Base-by-base conservation (phyloP, 2,888 invertebrate genomes). In the Callyntrura sp. region DNA sequence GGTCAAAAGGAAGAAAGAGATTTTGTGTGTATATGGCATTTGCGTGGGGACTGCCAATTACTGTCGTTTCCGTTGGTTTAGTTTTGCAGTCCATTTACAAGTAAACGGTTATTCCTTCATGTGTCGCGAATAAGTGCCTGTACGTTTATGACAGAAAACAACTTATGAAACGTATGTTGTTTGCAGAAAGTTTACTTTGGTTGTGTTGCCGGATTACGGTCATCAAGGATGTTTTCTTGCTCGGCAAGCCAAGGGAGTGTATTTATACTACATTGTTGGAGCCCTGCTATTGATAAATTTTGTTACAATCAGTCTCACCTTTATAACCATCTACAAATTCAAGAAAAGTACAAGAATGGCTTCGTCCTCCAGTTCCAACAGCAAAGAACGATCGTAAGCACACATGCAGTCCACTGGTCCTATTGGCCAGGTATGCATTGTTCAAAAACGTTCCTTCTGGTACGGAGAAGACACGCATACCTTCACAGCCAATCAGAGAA, bases 151-250 rank as follows among this genome's bases (percentile, higher is more conserved):
- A n/a, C n/a, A n/a, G n/a, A n/a, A n/a, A n/a, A n/a, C n/a, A n/a
- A n/a, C n/a, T n/a, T n/a, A n/a, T 51, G 14, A 43, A 28, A 35
- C 35, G 0, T 60, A 14, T 45, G 51, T 9, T 81, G 28, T 35
- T 28, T 92, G 92, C 17, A 76, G 85, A 23, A 90, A 85, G n/a
- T n/a, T n/a, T 3, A 88, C 90, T 0, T 92, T 88, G 25, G 90
- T 93, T 11, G 55, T 92, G 9, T 85, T 92, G 65, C 93, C 93
- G 0, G 92, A 92, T 20, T 93, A 93, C 76, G 93, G 92, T 25
- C 23, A 65, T 0, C 65, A 45, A n/a, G 45, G 20, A 6, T 93
- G 93, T 55, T 90, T 91, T 51, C 23, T 93, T 1, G 89, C 91
- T 20, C 14, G 57, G 8, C 85, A 89, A 11, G 92, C 93, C 4